A percentile compares a stretch with the other conserved stretches of the same genome.
Evolutionary conservation across 2,888 invertebrate genomes (phyloP).

Genomic region (Margaritifera margaritifera): DNA sequence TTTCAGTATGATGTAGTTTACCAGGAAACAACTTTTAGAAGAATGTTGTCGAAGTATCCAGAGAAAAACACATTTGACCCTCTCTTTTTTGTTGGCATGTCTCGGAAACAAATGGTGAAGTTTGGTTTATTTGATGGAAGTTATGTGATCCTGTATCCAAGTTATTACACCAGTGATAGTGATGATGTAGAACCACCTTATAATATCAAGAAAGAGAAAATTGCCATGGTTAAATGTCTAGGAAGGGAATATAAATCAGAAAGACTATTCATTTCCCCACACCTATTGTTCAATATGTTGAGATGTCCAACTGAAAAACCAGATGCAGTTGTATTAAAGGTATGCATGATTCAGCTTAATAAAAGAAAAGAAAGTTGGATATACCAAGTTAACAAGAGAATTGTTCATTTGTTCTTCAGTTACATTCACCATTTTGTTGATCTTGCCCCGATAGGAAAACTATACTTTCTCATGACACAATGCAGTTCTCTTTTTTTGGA

Average conservation of each 20-base stretch:
- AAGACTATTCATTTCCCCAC: slow-evolving; percentile 59
- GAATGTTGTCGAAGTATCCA: slow-evolving; percentile 49
- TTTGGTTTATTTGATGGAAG: slow-evolving; percentile 62
- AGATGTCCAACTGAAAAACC: slow-evolving; percentile 3
- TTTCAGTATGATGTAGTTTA: slow-evolving; percentile 51
- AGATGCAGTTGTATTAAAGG: not conserved
- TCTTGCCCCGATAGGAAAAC: too few relatives aligned
- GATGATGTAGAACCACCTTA: slow-evolving; percentile 16
- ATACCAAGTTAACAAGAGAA: too few relatives aligned
- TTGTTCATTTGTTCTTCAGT: too few relatives aligned
- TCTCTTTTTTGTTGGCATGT: slow-evolving; percentile 59
- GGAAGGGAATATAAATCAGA: slow-evolving; percentile 43
- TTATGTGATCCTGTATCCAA: slow-evolving; percentile 51
- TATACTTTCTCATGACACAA: too few relatives aligned
- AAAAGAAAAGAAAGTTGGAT: too few relatives aligned
- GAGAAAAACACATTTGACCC: slow-evolving; percentile 54
- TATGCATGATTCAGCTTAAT: too few relatives aligned
- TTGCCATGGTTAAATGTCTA: slow-evolving; percentile 57
- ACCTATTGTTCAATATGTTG: slow-evolving; percentile 61
- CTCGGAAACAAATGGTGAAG: slow-evolving; percentile 53
- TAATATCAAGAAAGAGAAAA: slow-evolving; percentile 21
- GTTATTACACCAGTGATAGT: slow-evolving; percentile 14
- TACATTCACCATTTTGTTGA: too few relatives aligned
- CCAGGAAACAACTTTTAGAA: slow-evolving; percentile 53
- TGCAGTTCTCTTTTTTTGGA: too few relatives aligned